Evolutionary conservation across 1,140 invertebrate genomes (phyloP), one percentile per base, ranked within the genome.

Genomic region (Bursaphelenchus mucronatus): DNA sequence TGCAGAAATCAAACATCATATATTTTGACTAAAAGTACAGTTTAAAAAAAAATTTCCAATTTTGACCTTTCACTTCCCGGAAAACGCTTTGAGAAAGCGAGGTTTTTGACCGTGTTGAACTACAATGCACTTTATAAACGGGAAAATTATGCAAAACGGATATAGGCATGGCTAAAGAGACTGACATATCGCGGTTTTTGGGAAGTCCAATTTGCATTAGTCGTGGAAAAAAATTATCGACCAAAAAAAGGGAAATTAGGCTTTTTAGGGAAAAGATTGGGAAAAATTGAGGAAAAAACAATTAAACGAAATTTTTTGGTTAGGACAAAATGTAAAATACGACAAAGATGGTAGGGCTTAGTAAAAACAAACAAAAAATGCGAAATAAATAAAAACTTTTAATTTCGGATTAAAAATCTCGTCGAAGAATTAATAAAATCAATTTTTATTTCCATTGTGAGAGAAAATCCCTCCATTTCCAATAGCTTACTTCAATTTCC

Each of bases 351-450:
- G 19, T 9, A 30, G 13, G 9, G 11, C 21, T 9, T 8, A 61
- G 13, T 40, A 63, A 13, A n/a, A 63, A 63, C 15, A 30, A 59
- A 61, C 13, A 44, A 10, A 58, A 30, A 46, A 8, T 15, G 10
- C 19, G 46, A 66, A 66, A n/a, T 45, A 58, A 66, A 41, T 13
- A 30, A 49, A 21, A 45, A 30, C 1, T 30, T n/a, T 30, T 30
- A 30, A 3, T 30, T 30, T 30, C 1, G 5, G 30, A 30, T 30
- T 3, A 5, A 30, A 30, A 3, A 30, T n/a, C n/a, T n/a, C n/a
- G n/a, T n/a, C 30, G 30, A 30, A 30, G 30, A 30, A 30, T 30
- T 1, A 30, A 30, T 30, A 30, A 30, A 30, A 30, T 30, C 30
- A 30, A 30, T 30, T 30, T 30, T 30, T 30, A 5, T 5, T 3